Base-by-base conservation (phyloP, 30 jellyfish, hydroid and myxozoan genomes). In the Aurelia aurita region DNA sequence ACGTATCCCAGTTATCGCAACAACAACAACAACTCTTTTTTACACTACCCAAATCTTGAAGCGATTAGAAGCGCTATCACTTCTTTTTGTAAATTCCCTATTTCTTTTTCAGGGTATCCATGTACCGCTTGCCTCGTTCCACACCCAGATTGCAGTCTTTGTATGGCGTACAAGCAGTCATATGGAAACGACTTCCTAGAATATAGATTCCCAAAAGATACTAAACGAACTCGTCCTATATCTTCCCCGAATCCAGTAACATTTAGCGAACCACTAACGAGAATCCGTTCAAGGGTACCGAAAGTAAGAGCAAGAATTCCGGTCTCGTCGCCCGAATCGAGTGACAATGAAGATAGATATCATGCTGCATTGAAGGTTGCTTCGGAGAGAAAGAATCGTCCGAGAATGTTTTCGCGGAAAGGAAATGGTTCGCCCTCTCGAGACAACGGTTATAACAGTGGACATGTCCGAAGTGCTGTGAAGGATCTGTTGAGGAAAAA, bases 71-170 rank as follows among this genome's bases (percentile, higher is more conserved):
- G 0, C 12, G 9, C 51, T 1, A 9, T 39, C 9, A 39, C 1
- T 39, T 39, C 10, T 1, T 7, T 4, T 39, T 39, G 15, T 39
- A 39, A 39, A 3, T 39, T 39, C 14, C 0, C 12, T 39, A 1
- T 4, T 18, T 68, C 44, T 58, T 61, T 43, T 19, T 59, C 44
- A 39, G 74, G 6, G 26, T 77, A 68, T 49, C 44, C 90, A 16
- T 90, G 97, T 55, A 29, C 88, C 6, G 39, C 74, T 9, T 90
- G 97, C 66, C 85, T 63, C 20, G 76, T 83, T 58, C 97, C 97
- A 59, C 79, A 78, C 34, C 89, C 89, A 29, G 73, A 54, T 22
- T 84, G 97, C 84, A 61, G 81, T 20, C 60, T 75, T 18, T 90
- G 97, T 43, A 66, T 22, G 43, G 95, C 95, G 31, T 90, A 83